Base-by-base conservation (phyloP, 2,888 invertebrate species). In the Phengaris alcon region DNA sequence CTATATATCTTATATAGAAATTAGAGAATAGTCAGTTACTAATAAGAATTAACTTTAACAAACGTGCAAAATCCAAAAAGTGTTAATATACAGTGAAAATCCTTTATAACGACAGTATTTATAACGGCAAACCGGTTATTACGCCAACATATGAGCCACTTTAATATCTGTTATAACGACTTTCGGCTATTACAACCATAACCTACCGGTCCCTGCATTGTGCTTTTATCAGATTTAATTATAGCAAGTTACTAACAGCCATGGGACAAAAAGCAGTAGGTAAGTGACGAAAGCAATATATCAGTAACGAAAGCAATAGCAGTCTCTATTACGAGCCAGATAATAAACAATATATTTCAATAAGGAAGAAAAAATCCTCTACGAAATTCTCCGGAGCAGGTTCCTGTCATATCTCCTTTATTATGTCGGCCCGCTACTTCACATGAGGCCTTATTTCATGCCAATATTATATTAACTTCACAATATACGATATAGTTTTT, bases 331-430 rank as follows among this genome's bases (percentile, higher is more conserved):
- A 68, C 74, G 57, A 59, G 8, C 46, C 22, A 55, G 75, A 69
- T 55, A 57, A 75, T 75, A 70, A 59, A 75, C 35, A 75, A 75
- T 75, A 75, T 75, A 70, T 75, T 75, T 75, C 75, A 75, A 75
- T 75, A 75, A 70, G 69, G 55, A 44, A 22, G 51, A 75, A 59
- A 70, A 57, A 75, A 75, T 55, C 51, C 57, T 15, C 6, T 35
- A 69, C 69, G 57, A 70, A 70, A 59, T 59, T 48, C 51, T 57
- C 75, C 69, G 35, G 57, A 46, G 57, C 75, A 51, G 70, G 74
- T 55, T 55, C 52, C 51, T 72, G 72, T 75, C 70, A 75, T 75
- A 70, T 75, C 69, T 70, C 57, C 57, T 70, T 70, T 75, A 75
- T 70, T 75, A 75, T 70, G 69, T 51, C 70, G 70, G 69, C 59